These are phyloP conservation scores for Chymomyza caudatula DNA, from an alignment of 2,888 invertebrate genomes.

Conservation along the genomic window DNA sequence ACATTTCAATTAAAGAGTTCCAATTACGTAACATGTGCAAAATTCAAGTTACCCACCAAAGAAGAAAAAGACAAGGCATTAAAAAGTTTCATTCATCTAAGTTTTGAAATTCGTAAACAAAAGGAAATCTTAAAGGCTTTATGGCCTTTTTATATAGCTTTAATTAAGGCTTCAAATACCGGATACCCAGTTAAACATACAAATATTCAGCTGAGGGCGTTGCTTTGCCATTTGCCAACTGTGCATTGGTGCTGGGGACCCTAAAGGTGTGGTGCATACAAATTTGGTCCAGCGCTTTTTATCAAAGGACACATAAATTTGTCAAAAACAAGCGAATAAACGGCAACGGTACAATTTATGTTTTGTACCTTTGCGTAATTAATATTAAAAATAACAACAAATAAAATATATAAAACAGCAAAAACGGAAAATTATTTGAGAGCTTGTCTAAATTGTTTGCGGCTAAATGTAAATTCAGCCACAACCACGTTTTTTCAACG, in stretches of 20 bases:
- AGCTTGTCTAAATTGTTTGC: conserved; percentile 25
- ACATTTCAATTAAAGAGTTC: too few relatives aligned
- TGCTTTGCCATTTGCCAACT: conserved; percentile 7
- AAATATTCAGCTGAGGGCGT: too few relatives aligned
- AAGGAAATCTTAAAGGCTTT: too few relatives aligned
- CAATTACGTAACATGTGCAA: too few relatives aligned
- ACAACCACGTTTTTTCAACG: not conserved
- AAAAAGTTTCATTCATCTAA: too few relatives aligned
- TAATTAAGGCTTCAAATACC: too few relatives aligned
- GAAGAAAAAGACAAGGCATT: too few relatives aligned
- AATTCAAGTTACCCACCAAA: too few relatives aligned
- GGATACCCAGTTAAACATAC: not conserved
- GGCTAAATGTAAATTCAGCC: not conserved
- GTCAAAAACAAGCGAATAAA: conserved; percentile 16
- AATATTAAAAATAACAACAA: conserved; percentile 49
- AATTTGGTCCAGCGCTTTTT: conserved; percentile 7
- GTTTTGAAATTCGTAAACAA: too few relatives aligned
- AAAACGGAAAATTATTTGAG: conserved; percentile 13
- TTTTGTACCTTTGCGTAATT: conserved; percentile 33
- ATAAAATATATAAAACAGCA: conserved; percentile 26
- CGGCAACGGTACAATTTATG: conserved; percentile 29
- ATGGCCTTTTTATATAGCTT: too few relatives aligned
- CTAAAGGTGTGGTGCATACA: not conserved
- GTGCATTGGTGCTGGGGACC: conserved; percentile 17
- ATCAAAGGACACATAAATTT: conserved; percentile 27